Evolutionary conservation across 2,113 vertebrate species (phyloP).

Genomic region (Acrocephalus kingi): DNA sequence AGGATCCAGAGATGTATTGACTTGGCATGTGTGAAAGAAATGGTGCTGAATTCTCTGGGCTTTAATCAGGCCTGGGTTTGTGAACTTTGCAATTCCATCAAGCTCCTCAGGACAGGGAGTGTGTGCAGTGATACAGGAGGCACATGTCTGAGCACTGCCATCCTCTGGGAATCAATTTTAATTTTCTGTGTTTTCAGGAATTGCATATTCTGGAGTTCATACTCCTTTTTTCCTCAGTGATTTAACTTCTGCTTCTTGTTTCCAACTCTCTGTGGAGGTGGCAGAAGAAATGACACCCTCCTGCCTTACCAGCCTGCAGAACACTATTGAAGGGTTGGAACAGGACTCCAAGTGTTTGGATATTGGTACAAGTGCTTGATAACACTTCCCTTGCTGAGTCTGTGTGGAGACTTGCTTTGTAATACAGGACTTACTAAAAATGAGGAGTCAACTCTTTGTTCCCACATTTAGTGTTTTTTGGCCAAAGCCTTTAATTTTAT

Average conservation of each 20-base stretch:
- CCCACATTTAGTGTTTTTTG: background rate
- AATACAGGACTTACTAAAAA: accelerated
- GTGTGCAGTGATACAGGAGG: background rate
- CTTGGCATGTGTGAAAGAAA: background rate
- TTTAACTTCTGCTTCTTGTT: background rate
- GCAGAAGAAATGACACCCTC: background rate
- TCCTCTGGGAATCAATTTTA: background rate
- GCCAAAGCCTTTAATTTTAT: background rate
- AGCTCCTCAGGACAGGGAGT: background rate
- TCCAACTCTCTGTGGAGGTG: background rate
- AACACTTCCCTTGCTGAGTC: background rate
- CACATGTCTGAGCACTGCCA: background rate
- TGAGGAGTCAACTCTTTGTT: background rate
- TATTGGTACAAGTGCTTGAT: background rate
- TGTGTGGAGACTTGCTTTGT: background rate
- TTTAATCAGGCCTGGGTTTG: background rate
- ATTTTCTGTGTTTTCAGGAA: background rate
- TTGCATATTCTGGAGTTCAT: background rate
- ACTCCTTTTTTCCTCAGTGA: background rate
- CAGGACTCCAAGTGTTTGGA: background rate
- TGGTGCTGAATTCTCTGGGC: background rate
- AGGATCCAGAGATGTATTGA: background rate
- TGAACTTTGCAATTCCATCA: background rate
- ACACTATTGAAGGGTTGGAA: background rate
- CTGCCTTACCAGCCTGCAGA: background rate